Base-by-base conservation (phyloP, 2,113 vertebrate species). In the Serinus canaria region DNA sequence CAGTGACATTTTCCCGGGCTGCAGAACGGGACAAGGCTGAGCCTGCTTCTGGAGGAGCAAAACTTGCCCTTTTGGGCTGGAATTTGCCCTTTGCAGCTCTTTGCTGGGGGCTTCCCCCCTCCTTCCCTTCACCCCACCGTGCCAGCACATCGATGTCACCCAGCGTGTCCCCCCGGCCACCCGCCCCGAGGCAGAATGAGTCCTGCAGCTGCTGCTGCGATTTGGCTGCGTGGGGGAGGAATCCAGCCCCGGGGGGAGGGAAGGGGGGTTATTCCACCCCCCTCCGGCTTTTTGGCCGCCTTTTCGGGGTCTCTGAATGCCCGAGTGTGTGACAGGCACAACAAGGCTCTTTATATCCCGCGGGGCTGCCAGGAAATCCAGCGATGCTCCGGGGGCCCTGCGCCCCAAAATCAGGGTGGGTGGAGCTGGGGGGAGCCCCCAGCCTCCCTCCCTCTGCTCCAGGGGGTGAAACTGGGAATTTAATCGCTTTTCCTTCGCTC, bases 1-100 rank as follows among this genome's bases (percentile, higher is more conserved):
- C 47, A 13, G 83, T 49, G 92, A 43, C 37, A 1, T 28, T 66
- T 87, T 17, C 77, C 49, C 1, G n/a, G n/a, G 58, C 73, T 72
- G 25, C 4, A 11, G 30, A 75, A 27, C 1, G 1, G 27, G 62
- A 22, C 3, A 1, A 74, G 87, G 33, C 66, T 63, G 85, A 88
- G 22, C 66, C 64, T 2, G 4, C 53, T 69, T 68, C 59, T 55
- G 13, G 5, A 3, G 64, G 75, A 49, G 63, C 67, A 68, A 6
- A 60, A 73, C 43, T 31, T 24, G 67, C 50, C 55, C 84, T 92
- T 83, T 74, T 28, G 43, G 58, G 83, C 14, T 92, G 92, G 90
- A 95, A 92, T 95, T 95, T 89, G 94, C 80, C 95, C 92, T 95
- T 87, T 93, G 49, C n/a, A 50, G 50, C 87, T 64, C 50, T 59